phyloP scores from a whole-genome alignment of 2,113 vertebrate species.

The Ursus arctos region DNA sequence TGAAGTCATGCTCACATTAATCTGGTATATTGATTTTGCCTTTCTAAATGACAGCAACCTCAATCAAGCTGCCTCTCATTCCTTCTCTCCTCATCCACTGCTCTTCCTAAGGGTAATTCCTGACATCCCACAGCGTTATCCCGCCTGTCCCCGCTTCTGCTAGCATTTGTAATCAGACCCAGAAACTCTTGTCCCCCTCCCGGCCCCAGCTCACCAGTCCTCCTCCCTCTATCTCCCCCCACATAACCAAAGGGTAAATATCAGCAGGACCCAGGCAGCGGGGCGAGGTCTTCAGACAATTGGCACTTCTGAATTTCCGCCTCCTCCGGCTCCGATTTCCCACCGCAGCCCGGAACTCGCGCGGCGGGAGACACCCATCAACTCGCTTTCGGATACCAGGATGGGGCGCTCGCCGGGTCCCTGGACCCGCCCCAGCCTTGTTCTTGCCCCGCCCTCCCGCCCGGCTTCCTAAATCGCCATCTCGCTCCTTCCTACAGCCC shows the following conservation, averaged over 20 bases:
- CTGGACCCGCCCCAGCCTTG: not conserved
- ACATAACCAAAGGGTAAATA: not conserved
- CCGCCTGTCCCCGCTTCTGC: not conserved
- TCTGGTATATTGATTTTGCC: not conserved
- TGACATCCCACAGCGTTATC: not conserved
- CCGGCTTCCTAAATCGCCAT: rapidly evolving
- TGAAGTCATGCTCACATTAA: not conserved
- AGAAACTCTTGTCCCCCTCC: no score
- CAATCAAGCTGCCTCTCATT: not conserved
- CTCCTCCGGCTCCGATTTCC: rapidly evolving
- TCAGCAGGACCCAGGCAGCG: not conserved
- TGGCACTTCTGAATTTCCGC: not conserved
- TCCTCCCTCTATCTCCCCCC: not conserved
- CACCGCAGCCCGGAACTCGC: rapidly evolving
- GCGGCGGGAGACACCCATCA: rapidly evolving
- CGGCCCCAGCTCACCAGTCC: not conserved
- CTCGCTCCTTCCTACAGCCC: not conserved
- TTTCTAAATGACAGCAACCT: not conserved
- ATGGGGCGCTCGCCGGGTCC: not conserved
- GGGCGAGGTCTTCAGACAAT: rapidly evolving
- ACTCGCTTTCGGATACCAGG: rapidly evolving
- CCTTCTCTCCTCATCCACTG: not conserved
- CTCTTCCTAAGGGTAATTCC: not conserved
- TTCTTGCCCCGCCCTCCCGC: not conserved
- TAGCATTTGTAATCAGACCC: not conserved